Conservation (phyloP, 2,888 invertebrate genomes). For the Perizoma affinitatum region DNA sequence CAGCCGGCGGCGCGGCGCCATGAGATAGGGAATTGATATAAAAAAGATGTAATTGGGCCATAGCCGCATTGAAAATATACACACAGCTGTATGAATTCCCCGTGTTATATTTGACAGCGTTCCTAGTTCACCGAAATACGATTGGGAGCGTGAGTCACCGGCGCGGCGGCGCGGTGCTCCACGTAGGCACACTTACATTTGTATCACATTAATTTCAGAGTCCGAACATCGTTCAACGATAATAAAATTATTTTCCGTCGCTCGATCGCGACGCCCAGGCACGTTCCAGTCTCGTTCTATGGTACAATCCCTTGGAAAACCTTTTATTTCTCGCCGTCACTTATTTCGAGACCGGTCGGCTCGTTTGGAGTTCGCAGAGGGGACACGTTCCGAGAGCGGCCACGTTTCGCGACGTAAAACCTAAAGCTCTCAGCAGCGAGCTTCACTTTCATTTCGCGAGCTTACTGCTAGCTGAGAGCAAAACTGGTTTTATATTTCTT, state of each 20-base stretch:
- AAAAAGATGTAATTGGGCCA: slow-evolving; percentile 40
- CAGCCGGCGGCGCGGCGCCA: slow-evolving; percentile 43
- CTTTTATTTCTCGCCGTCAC: slow-evolving; percentile 52
- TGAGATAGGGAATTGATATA: slow-evolving; percentile 47
- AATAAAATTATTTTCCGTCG: slow-evolving; percentile 40
- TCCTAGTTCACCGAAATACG: slow-evolving; percentile 53
- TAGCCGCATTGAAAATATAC: slow-evolving; percentile 44
- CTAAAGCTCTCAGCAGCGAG: slow-evolving; percentile 35
- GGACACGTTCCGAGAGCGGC: slow-evolving; percentile 35
- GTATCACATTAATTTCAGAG: slow-evolving; percentile 51
- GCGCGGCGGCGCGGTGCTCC: slow-evolving; percentile 39
- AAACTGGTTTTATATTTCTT: slow-evolving; percentile 40
- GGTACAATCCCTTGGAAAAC: slow-evolving; percentile 45
- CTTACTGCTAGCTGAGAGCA: slow-evolving; percentile 37
- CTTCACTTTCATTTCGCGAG: slow-evolving; percentile 47
- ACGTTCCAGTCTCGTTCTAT: slow-evolving; percentile 53
- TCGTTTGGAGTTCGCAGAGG: slow-evolving; percentile 49
- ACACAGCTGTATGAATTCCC: slow-evolving; percentile 44
- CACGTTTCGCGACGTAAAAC: slow-evolving; percentile 32
- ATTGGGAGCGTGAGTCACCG: slow-evolving; percentile 51
- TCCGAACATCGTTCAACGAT: slow-evolving; percentile 40
- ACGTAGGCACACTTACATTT: slow-evolving; percentile 55
- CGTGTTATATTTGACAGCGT: slow-evolving; percentile 37
- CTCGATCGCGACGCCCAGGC: slow-evolving; percentile 41
- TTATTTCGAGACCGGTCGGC: slow-evolving; percentile 58